A percentile compares a stretch with the other conserved stretches of the same genome.
Conservation (phyloP, 53 echinoderm and acorn worm species). For the Apostichopus leukothele region DNA sequence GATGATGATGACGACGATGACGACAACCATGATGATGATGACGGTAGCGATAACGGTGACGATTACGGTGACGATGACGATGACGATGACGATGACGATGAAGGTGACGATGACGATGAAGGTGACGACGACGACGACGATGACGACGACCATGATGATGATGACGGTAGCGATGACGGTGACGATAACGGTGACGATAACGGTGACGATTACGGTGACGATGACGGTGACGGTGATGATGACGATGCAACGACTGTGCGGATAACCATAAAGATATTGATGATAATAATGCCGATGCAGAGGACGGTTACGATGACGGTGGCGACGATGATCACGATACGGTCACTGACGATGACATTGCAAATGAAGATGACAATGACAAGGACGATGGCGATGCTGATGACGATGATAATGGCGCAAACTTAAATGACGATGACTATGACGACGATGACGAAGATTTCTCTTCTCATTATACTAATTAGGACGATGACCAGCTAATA, state of each 20-base stretch:
- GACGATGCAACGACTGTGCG: background rate
- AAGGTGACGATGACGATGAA: conserved; percentile 17
- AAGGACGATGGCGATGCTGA: too few species aligned
- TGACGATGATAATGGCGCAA: too few species aligned
- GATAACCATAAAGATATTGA: background rate
- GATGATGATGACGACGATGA: too few species aligned
- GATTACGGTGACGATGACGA: conserved; percentile 47
- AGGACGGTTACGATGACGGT: background rate
- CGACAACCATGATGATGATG: background rate
- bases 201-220: background rate
- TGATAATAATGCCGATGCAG: background rate
- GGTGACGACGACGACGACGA: conserved; percentile 8
- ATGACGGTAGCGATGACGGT: background rate
- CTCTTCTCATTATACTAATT: too few species aligned
- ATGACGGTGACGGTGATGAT: background rate
- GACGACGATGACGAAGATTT: too few species aligned
- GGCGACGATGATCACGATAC: background rate
- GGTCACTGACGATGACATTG: background rate
- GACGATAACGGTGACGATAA: background rate
- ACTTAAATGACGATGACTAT: too few species aligned
- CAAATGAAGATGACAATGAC: background rate
- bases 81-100: conserved; percentile 28
- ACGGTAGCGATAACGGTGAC: background rate
- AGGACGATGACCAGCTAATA: too few species aligned
- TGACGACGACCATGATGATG: background rate